A percentile compares a stretch with the other conserved stretches of the same genome.
Evolutionary conservation across 2,888 invertebrate species (phyloP).

Genomic region (Rhorus exstirpatorius): DNA sequence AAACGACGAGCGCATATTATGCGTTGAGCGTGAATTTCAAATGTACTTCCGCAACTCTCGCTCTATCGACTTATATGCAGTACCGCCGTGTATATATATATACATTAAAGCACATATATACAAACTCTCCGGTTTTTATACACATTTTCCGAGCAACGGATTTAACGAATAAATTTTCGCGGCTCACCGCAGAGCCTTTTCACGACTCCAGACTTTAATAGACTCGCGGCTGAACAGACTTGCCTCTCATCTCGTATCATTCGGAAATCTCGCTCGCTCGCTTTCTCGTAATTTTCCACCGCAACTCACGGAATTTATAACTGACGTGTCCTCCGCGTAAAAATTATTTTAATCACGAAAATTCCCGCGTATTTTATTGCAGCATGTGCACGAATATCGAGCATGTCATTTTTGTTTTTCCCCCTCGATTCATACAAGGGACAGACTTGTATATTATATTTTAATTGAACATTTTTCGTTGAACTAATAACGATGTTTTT

Average conservation of each 20-base stretch:
- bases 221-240: not conserved
- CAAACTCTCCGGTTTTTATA: not conserved
- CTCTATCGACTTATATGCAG: too few species aligned
- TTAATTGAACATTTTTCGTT: too few species aligned
- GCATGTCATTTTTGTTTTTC: too few species aligned
- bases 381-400: too few species aligned
- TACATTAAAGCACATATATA: not conserved
- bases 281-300: slow-evolving; percentile 10
- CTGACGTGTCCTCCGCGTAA: not conserved
- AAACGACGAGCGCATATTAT: not conserved
- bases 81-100: too few species aligned
- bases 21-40: not conserved
- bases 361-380: too few species aligned
- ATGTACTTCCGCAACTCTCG: slow-evolving; percentile 6
- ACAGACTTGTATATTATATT: too few species aligned
- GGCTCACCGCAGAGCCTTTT: slow-evolving; percentile 3
- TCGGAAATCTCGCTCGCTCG: not conserved
- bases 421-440: too few species aligned
- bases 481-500: too few species aligned
- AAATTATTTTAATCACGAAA: too few species aligned
- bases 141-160: not conserved
- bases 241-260: slow-evolving; percentile 14
- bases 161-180: slow-evolving; percentile 11
- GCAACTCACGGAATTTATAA: not conserved
- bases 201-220: slow-evolving; percentile 1